Percentiles rank a stretch among this genome's conserved stretches.
These are phyloP conservation scores for Heteromormyrus szaboi DNA, from an alignment of 2,797 vertebrate genomes.

Conservation along the genomic window DNA sequence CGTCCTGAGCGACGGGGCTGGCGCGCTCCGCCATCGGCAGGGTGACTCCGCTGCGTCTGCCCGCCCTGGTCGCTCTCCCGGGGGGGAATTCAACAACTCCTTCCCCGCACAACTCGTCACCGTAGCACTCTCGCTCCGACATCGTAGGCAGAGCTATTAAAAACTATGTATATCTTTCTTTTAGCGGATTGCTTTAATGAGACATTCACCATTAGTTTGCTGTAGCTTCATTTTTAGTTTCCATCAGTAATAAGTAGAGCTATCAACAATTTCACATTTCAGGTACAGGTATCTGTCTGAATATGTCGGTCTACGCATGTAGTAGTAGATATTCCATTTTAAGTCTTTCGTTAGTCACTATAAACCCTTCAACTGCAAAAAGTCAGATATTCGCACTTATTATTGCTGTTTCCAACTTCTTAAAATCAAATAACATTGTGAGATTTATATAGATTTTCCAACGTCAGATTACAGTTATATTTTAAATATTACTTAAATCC, in stretches of 20 bases:
- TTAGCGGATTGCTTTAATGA: background rate
- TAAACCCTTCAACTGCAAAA: slow-evolving; percentile 10
- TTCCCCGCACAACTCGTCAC: slow-evolving; percentile 17
- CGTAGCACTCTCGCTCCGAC: slow-evolving; percentile 23
- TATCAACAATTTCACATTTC: background rate
- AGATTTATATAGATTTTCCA: background rate
- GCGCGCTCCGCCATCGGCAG: slow-evolving; percentile 27
- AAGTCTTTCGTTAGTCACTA: slow-evolving; percentile 16
- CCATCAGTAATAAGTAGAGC: slow-evolving; percentile 40
- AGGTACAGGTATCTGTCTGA: slow-evolving; percentile 18
- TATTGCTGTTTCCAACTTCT: background rate
- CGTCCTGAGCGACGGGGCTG: slow-evolving; percentile 41
- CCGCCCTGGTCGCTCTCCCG: slow-evolving; percentile 10
- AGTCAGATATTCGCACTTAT: slow-evolving; percentile 9
- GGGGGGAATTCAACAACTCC: slow-evolving; percentile 14
- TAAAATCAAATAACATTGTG: slow-evolving; percentile 30
- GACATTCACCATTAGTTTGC: slow-evolving; percentile 40
- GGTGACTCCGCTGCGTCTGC: slow-evolving; percentile 20
- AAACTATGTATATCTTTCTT: background rate
- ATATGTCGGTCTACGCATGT: slow-evolving; percentile 12
- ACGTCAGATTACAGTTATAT: background rate
- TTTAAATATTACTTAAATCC: background rate
- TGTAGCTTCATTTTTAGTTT: slow-evolving; percentile 26
- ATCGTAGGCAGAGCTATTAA: background rate
- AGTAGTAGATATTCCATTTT: slow-evolving; percentile 29